Evolutionary conservation across 1,140 invertebrate species (phyloP), one percentile per base, ranked within the genome.

Genomic region (Drosophila malerkotliana): DNA sequence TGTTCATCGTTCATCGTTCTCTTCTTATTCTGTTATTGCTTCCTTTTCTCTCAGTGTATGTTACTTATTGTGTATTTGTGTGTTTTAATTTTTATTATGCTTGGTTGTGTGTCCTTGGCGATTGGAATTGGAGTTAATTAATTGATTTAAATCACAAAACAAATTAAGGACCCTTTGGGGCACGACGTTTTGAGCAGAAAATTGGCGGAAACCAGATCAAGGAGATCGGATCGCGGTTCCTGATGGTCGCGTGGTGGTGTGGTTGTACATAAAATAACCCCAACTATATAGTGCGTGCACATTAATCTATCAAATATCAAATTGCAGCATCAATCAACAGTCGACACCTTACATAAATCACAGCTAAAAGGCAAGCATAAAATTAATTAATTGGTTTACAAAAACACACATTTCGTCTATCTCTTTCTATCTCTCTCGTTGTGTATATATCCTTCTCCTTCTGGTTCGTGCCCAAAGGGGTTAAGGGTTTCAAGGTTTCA

Each of bases 331-430:
- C 41, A 57, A 69, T 57, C 55, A 56, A 52, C 51, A 39, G 53
- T 32, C 56, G 53, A 58, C 30, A 57, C 54, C 67, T 56, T 69
- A 51, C 37, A 44, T 74, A 63, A 88, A 87, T 87, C 82, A 87
- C 82, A 87, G 82, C 83, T 88, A 87, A 88, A 87, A 88, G 82
- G 82, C 82, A 87, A 87, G 82, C 75, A 88, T 88, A 58, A 64
- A 88, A 82, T 56, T 74, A 66, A 82, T 74, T 59, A 58, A 78
- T 61, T 68, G 34, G 51, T 45, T 37, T 68, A 76, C 51, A 28
- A 53, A 74, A 57, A 79, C 64, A 37, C 34, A 37, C 77, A 72
- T 14, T 72, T 72, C 44, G 62, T 58, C 59, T 41, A 66, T 26
- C 59, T 66, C 14, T 44, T 9, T 44, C 14, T 41, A 8, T 41